These are phyloP conservation scores for Rhopilema esculentum DNA, from an alignment of 30 jellyfish, hydroid and myxozoan species.

Conservation along the genomic window DNA sequence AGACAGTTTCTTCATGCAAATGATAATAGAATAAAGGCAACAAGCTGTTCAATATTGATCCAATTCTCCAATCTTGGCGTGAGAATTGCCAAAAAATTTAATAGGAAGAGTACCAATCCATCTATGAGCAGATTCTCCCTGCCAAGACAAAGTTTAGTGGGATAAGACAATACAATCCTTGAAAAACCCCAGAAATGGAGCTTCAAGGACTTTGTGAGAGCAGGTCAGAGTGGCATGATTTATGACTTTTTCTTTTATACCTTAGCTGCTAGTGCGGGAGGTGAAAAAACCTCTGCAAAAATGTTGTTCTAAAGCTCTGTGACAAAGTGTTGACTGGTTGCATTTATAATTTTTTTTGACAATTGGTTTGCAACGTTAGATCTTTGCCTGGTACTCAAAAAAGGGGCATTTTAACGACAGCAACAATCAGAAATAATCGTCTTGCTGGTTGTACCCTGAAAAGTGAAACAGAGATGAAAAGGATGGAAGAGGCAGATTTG, in stretches of 20 bases:
- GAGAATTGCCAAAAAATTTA: slow-evolving; percentile 15
- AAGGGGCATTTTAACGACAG: too few relatives aligned
- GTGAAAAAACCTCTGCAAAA: neutral
- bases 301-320: slow-evolving; percentile 32
- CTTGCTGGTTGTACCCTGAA: too few relatives aligned
- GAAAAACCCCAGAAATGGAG: slow-evolving; percentile 70
- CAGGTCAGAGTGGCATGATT: slow-evolving; percentile 50
- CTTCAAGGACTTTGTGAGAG: slow-evolving; percentile 58
- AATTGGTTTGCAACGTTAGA: too few relatives aligned
- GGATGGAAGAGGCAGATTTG: slow-evolving; percentile 52
- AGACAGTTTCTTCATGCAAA: too few relatives aligned
- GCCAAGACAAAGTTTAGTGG: too few relatives aligned
- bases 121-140: slow-evolving; percentile 69
- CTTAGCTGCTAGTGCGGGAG: neutral
- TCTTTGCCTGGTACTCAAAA: too few relatives aligned
- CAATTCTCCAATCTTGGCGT: slow-evolving; percentile 7
- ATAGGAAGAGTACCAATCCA: slow-evolving; percentile 63
- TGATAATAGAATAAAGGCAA: neutral
- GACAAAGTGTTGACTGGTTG: slow-evolving; percentile 18
- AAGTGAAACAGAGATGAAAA: slow-evolving; percentile 65
- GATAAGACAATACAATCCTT: slow-evolving; percentile 68
- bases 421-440: too few relatives aligned
- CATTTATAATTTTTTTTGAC: slow-evolving; percentile 56
- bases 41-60: neutral
- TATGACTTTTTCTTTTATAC: slow-evolving; percentile 43